Base-by-base conservation (phyloP, 1,140 invertebrate genomes). In the Drosophila bocki region DNA sequence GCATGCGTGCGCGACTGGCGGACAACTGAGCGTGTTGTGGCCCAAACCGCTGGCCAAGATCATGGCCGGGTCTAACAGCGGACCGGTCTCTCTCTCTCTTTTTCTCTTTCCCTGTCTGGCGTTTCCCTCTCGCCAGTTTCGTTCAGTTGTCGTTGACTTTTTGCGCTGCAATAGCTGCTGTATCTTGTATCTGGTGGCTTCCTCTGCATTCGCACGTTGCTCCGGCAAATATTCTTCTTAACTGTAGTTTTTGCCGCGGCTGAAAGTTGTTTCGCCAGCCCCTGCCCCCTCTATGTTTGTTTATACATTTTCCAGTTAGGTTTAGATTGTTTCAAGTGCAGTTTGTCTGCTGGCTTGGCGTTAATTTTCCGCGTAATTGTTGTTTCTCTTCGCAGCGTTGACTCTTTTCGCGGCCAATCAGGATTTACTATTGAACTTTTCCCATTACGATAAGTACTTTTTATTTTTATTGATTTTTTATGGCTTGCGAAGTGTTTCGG, bases 271-370 rank as follows among this genome's bases (percentile, higher is more conserved):
- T 80, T 80, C 19, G 71, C 63, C 63, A 58, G 53, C n/a, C 41
- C 12, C 17, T 33, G 42, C 65, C 58, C 47, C 54, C 59, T 32
- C 63, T 78, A 77, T 77, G 82, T 84, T 87, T 88, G 84, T 90
- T 88, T 90, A 79, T 72, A 41, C 78, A 75, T 80, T 90, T 88
- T 88, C 85, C 84, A 87, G 84, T 88, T 87, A 84, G 51, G 26
- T 78, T 70, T 41, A 35, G 80, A 84, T 72, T 78, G 69, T 69
- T 84, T 84, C 77, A 64, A 78, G 60, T 78, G 77, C 84, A 79
- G 54, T 56, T 72, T 74, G 61, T 72, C 70, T 68, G 69, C 63
- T 44, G 48, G 39, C 22, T 58, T 61, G 56, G 47, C 51, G 59
- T 41, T 53, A 53, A 56, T 77, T 72, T 70, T 70, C 47, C 44